Evolutionary conservation across 2,888 invertebrate species (phyloP), one percentile per base, ranked within the genome.

Genomic region (Xiphydria camelus): DNA sequence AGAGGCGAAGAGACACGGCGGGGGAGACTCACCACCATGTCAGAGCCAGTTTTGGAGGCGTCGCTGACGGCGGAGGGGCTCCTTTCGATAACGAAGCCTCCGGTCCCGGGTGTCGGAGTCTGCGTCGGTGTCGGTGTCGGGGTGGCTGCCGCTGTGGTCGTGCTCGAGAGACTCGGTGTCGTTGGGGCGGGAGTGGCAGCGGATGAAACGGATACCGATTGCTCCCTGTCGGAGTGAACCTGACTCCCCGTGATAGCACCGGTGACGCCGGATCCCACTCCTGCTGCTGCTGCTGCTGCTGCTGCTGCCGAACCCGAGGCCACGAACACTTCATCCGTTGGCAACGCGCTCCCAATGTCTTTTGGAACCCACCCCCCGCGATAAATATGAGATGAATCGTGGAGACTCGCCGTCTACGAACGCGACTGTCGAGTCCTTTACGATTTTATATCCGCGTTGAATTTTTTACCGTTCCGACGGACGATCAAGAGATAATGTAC

Each of bases 51-150:
- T 76, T 85, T 85, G 47, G 85, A 84, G 53, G 82, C 80, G 78
- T 82, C 85, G 72, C 82, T 87, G 58, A 85, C 81, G 48, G 83
- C 83, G 45, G 86, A 86, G 53, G 86, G 85, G 59, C 71, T 71
- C 53, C 70, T 67, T 56, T 75, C 74, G 59, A 72, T 64, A 45
- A 64, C 54, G 47, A 62, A 63, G 44, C 65, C 62, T 48, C 64
- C 61, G 37, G 62, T 53, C 44, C 57, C 37, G 48, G 78, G 73
- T 25, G 76, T 64, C 40, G 75, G 68, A 45, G 70, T 64, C 36
- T 57, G 54, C 33, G 52, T 51, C 7, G 52, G 58, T 21, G 55
- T 50, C 15, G 53, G 42, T 37, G 55, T 54, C 21, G 61, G 57
- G 15, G 59, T 51, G 18, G 64, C 51, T 19, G 61, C 52, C 36